Evolutionary conservation across 2,888 invertebrate species (phyloP).

Genomic region (Calliopum simillimum): DNA sequence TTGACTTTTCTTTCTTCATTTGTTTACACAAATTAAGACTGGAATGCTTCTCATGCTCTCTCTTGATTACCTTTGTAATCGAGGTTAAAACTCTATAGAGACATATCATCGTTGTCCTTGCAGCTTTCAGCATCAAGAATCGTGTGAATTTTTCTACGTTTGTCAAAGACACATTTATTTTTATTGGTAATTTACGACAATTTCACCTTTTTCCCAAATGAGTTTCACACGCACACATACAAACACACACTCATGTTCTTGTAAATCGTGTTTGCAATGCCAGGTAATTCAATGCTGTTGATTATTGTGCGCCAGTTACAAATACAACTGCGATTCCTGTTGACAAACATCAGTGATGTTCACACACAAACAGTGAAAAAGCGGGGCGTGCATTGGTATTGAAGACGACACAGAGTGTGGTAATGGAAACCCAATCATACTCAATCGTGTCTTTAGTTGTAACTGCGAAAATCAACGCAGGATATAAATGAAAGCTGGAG

Average conservation of each 20-base stretch:
- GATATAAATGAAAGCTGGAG: neutral
- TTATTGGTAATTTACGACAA: conserved; percentile 17
- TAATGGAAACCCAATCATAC: conserved; percentile 24
- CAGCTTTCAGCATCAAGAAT: no score
- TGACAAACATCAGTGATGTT: conserved; percentile 2
- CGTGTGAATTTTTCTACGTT: no score
- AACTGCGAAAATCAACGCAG: conserved; percentile 21
- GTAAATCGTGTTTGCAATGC: neutral
- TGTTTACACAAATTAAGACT: no score
- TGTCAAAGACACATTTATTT: no score
- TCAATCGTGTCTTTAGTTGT: conserved; percentile 12
- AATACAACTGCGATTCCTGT: conserved; percentile 5
- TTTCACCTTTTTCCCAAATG: conserved; percentile 47
- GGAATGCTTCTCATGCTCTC: no score
- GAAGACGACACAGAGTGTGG: neutral
- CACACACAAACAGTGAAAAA: no score
- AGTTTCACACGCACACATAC: conserved; percentile 38
- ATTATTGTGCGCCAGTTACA: conserved; percentile 15
- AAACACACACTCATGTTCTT: neutral
- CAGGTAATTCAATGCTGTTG: conserved; percentile 12
- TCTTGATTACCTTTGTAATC: no score
- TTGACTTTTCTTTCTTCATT: no score
- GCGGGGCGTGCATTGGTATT: neutral
- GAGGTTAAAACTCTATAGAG: no score
- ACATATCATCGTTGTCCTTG: no score